phyloP scores from a whole-genome alignment of 2,888 invertebrate species.

The Patella caerulea region DNA sequence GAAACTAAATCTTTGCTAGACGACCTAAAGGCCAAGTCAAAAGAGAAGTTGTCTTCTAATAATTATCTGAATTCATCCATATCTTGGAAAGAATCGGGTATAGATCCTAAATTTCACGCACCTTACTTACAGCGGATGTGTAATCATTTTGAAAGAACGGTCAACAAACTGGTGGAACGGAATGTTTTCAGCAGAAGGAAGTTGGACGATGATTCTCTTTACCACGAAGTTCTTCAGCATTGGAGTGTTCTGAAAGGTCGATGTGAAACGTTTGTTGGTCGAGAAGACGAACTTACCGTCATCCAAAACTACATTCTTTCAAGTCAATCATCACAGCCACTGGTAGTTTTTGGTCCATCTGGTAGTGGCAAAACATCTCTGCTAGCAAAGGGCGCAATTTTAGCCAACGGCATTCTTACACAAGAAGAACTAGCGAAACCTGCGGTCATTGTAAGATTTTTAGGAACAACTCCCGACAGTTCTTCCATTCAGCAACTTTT shows the following conservation, averaged over 20 bases:
- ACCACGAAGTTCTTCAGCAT: conserved; percentile 52
- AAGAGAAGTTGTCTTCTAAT: conserved; percentile 30
- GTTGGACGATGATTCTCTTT: conserved; percentile 46
- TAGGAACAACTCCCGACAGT: conserved; percentile 62
- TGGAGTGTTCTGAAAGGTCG: conserved; percentile 42
- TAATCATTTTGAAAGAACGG: conserved; percentile 46
- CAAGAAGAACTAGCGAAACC: conserved; percentile 9
- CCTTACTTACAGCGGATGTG: conserved; percentile 49
- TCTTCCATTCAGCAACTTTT: conserved; percentile 53
- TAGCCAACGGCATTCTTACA: conserved; percentile 43
- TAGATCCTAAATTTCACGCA: conserved; percentile 47
- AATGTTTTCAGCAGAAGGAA: conserved; percentile 37
- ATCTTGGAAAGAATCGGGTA: conserved; percentile 52
- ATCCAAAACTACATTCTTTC: conserved; percentile 46
- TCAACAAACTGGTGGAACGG: conserved; percentile 50
- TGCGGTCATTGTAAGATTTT: conserved; percentile 53
- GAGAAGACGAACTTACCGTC: conserved; percentile 43
- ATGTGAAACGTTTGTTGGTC: conserved; percentile 47
- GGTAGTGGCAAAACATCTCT: conserved; percentile 66
- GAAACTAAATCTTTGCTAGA: conserved; percentile 48
- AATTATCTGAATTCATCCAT: conserved; percentile 42
- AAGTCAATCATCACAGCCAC: conserved; percentile 40
- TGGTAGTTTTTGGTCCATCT: conserved; percentile 58
- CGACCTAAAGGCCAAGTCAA: conserved; percentile 43
- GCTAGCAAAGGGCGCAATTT: conserved; percentile 56